Evolutionary conservation across 2,797 vertebrate species (phyloP), one percentile per base, ranked within the genome.

Genomic region (Thunnus albacares): DNA sequence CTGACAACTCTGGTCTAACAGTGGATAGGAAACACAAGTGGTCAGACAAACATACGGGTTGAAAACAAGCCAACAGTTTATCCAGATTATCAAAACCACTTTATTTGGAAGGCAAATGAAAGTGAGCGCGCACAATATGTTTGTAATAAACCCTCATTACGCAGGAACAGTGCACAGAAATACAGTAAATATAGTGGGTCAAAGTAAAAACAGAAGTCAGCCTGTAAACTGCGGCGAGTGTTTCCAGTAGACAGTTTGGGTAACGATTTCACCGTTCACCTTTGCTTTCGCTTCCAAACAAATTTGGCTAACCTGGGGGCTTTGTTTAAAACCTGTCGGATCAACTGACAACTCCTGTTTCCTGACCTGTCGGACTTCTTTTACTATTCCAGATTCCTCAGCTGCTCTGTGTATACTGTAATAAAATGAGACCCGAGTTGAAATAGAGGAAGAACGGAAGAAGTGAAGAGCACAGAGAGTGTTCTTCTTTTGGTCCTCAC

Each of bases 261-360:
- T 24, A 53, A 59, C 33, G 4, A 33, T 47, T 43, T 43, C 41
- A 43, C 13, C 3, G 41, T 43, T 43, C 6, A 43, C 41, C 12
- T 13, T 43, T 43, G 41, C 13, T 43, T 43, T 43, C 4, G 14
- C 13, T 13, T 43, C 12, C 12, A 43, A 43, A 43, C 47, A 60
- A 55, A 56, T 49, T 22, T 49, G 22, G 0, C 51, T 12, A 33
- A 12, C 35, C 15, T 35, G 4, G 7, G 26, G 49, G 24, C 17
- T 13, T 35, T 35, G 11, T 58, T 59, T 17, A 26, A 65, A 65
- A 80, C 61, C 35, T 28, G 52, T 64, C 43, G 53, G 33, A 58
- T 28, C 45, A 78, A 17, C 24, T 17, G 15, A 18, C 47, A 35
- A 26, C 18, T 58, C 4, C 2, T 59, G 51, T 71, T 52, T 75